Base-by-base conservation (phyloP, 2,113 vertebrate genomes). In the Sinocyclocheilus maitianheensis region DNA sequence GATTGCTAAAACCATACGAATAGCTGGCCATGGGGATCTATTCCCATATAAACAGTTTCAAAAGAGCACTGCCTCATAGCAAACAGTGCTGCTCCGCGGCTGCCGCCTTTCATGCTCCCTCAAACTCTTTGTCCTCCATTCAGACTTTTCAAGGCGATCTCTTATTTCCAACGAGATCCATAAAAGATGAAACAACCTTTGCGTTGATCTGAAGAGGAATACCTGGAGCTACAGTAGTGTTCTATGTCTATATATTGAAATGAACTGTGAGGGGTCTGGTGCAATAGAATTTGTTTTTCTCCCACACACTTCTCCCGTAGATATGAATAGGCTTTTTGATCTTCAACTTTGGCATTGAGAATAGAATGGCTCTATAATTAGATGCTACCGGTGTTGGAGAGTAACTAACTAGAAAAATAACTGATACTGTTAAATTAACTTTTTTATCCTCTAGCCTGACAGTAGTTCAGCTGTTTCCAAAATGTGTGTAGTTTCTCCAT, bases 181-280 rank as follows among this genome's bases (percentile, higher is more conserved):
- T 93, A 93, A 92, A 92, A 93, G 91, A 94, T 94, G 89, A 94
- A 94, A 93, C 91, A 93, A 93, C 92, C 92, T 93, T 92, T 94
- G 91, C 91, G 87, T 91, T 91, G 88, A 43, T 90, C 92, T 92
- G 86, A 81, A 85, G 88, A 94, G 89, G 89, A 90, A 86, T 88
- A 94, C 93, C 94, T 94, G 92, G 90, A 93, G 93, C 90, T 90
- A 76, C 74, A 51, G 74, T 76, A 91, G 89, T 53, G 84, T 91
- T 93, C 90, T 89, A 89, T 89, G 90, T 76, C 86, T 69, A 87
- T 83, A 86, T 77, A 88, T 88, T 86, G 83, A 91, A 92, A 92
- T 91, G 90, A 92, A 80, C 88, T 91, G 91, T 85, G 85, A 84
- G 85, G 82, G 89, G 91, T 92, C 46, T 91, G 92, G 92, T 85